A percentile compares a stretch with the other conserved stretches of the same genome.
These are phyloP conservation scores for Tetragonula carbonaria DNA, from an alignment of 2,888 invertebrate genomes.

Conservation along the genomic window DNA sequence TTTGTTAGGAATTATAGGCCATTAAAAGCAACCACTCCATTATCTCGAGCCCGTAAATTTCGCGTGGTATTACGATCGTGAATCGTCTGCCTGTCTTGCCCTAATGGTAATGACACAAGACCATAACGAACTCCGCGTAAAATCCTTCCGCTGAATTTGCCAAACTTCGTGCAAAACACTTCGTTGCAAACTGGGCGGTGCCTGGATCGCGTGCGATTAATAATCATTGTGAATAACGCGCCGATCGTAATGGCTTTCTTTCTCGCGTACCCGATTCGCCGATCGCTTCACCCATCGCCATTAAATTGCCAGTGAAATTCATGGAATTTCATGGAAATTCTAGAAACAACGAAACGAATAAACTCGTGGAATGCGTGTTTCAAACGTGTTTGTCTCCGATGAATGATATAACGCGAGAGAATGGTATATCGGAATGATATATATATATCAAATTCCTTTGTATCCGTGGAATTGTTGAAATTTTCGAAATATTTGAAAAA, in stretches of 20 bases:
- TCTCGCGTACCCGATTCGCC: background rate
- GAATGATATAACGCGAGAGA: background rate
- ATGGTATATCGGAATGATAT: background rate
- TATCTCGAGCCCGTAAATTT: constrained; percentile 41
- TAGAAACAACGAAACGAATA: background rate
- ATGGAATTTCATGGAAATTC: background rate
- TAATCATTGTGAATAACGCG: background rate
- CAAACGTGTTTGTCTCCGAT: background rate
- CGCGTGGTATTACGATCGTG: constrained; percentile 1
- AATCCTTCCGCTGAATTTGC: background rate
- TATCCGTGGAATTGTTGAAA: background rate
- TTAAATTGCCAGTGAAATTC: background rate
- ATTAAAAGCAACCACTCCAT: constrained; percentile 26
- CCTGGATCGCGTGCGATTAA: background rate
- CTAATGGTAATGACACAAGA: constrained; percentile 27
- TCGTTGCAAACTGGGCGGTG: background rate
- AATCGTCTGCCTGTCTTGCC: constrained; percentile 20
- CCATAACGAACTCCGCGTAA: background rate
- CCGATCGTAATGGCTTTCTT: background rate
- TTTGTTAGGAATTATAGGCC: constrained; percentile 44
- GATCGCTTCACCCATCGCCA: background rate
- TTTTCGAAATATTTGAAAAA: background rate
- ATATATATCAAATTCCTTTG: background rate
- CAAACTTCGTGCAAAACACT: background rate
- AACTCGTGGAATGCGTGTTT: background rate